phyloP scores from a whole-genome alignment of 2,888 invertebrate species.

The Alentia gelatinosa region DNA sequence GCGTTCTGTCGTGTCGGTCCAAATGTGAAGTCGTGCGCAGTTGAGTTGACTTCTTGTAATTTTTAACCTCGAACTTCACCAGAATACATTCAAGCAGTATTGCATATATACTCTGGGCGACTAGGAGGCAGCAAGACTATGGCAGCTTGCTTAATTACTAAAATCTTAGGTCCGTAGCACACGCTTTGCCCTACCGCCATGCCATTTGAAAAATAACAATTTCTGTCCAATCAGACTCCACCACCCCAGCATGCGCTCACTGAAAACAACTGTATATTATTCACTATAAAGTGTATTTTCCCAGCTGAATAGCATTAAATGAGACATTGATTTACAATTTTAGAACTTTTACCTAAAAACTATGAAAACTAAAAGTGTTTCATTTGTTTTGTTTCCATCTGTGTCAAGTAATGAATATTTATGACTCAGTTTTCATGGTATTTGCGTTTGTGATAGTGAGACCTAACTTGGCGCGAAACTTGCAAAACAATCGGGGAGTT shows the following conservation, averaged over 20 bases:
- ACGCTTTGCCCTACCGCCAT: constrained; percentile 50
- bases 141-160: background rate
- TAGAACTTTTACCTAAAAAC: background rate
- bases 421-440: background rate
- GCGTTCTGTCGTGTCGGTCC: background rate
- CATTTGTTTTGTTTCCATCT: background rate
- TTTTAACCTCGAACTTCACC: constrained; percentile 38
- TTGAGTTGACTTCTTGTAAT: background rate
- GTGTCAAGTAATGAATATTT: constrained; percentile 39
- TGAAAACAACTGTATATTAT: background rate
- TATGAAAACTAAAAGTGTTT: background rate
- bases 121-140: constrained; percentile 18
- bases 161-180: background rate
- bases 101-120: background rate
- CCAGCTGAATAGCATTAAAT: background rate
- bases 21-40: background rate
- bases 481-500: constrained; percentile 8
- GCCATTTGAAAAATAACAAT: constrained; percentile 55
- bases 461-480: constrained; percentile 44
- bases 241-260: background rate
- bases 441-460: background rate
- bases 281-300: background rate
- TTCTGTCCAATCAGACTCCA: constrained; percentile 45
- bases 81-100: background rate
- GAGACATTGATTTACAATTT: background rate